These are phyloP conservation scores for Rhagoletis pomonella DNA, from an alignment of 1,140 invertebrate species.

Conservation along the genomic window DNA sequence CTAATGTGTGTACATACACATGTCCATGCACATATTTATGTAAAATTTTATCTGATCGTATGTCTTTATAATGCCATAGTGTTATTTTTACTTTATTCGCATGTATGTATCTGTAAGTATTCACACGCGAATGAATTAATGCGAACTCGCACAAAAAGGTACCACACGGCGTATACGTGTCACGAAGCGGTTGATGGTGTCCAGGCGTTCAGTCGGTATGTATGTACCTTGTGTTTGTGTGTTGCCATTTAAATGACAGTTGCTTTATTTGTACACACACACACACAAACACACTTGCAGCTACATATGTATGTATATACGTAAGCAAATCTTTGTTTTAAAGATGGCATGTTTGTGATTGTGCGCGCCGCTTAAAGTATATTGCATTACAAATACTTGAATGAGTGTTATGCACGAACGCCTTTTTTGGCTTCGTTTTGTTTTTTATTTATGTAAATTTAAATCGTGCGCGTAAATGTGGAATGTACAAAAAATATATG, in stretches of 20 bases:
- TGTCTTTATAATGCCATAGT: neutral
- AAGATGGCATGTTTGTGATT: neutral
- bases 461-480: conserved; percentile 47
- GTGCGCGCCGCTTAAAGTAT: neutral
- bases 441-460: conserved; percentile 38
- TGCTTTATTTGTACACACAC: neutral
- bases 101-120: neutral
- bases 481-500: conserved; percentile 41
- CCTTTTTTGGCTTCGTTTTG: conserved; percentile 11
- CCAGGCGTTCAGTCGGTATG: neutral
- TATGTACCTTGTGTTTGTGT: neutral
- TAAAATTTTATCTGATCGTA: neutral
- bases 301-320: neutral
- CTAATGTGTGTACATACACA: neutral
- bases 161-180: conserved; percentile 14
- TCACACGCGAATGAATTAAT: neutral
- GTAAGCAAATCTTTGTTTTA: neutral
- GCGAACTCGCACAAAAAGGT: neutral
- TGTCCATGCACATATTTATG: neutral
- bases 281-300: neutral
- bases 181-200: conserved; percentile 6
- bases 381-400: neutral
- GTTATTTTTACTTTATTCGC: no score
- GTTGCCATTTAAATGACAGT: neutral
- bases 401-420: conserved; percentile 9